These are phyloP conservation scores for Antechinus flavipes DNA, from an alignment of 2,113 vertebrate species.

Conservation along the genomic window DNA sequence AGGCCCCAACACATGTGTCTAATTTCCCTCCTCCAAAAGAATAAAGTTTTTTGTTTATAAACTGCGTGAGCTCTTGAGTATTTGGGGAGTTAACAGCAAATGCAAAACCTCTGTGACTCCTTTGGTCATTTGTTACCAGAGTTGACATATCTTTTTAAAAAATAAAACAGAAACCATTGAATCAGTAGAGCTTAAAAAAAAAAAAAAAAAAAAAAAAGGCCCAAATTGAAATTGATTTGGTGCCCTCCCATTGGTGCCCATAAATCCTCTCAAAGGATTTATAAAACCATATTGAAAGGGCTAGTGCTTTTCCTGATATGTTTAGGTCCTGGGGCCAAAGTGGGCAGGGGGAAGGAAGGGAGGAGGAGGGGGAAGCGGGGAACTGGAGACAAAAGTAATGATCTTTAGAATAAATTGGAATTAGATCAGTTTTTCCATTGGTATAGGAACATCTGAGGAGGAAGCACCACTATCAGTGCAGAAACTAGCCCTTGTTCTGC, in stretches of 20 bases:
- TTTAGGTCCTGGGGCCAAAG: not conserved
- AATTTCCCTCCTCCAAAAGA: too few relatives aligned
- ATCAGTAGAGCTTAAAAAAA: not conserved
- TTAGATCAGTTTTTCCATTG: not conserved
- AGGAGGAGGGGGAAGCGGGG: too few relatives aligned
- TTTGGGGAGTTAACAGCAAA: too few relatives aligned
- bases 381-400: not conserved
- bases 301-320: not conserved
- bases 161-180: not conserved
- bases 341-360: not conserved
- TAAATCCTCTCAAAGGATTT: not conserved
- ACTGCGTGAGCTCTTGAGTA: too few relatives aligned
- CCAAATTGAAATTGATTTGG: not conserved
- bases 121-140: too few relatives aligned
- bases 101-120: too few relatives aligned
- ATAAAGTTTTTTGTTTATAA: too few relatives aligned
- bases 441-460: not conserved
- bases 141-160: not conserved
- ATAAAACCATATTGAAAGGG: not conserved
- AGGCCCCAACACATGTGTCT: too few relatives aligned
- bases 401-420: not conserved
- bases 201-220: not conserved
- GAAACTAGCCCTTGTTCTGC: not conserved
- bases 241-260: not conserved
- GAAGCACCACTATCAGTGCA: not conserved